These are phyloP conservation scores for Pilophorus perplexus DNA, from an alignment of 2,888 invertebrate species.

Conservation along the genomic window DNA sequence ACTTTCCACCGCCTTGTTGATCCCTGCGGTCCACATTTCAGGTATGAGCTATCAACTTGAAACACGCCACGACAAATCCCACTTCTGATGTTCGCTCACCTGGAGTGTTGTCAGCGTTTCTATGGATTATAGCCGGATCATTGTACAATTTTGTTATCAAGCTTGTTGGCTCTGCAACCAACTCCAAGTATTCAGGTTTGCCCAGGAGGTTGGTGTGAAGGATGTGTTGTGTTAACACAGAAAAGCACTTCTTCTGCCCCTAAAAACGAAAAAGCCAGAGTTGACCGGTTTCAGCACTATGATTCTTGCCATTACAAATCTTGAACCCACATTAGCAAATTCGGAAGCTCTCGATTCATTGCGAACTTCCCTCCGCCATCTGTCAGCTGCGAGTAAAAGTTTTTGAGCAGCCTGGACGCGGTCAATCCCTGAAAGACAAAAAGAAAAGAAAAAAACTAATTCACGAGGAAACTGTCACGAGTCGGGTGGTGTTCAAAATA, in stretches of 20 bases:
- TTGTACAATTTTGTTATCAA: constrained; percentile 55
- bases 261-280: constrained; percentile 48
- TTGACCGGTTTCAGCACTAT: no score
- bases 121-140: constrained; percentile 55
- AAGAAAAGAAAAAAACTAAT: no score
- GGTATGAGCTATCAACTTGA: neutral
- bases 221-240: constrained; percentile 55
- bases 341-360: constrained; percentile 1
- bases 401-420: constrained; percentile 56
- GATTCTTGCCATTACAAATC: no score
- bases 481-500: constrained; percentile 2
- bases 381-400: constrained; percentile 55
- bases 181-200: constrained; percentile 53
- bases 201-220: constrained; percentile 54
- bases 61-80: no score
- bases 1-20: constrained; percentile 55
- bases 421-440: constrained; percentile 53
- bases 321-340: constrained; percentile 19
- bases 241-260: constrained; percentile 56
- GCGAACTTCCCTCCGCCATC: constrained; percentile 50
- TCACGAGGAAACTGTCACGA: no score
- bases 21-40: constrained; percentile 50
- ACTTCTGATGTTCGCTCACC: constrained; percentile 5
- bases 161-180: constrained; percentile 53
- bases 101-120: constrained; percentile 36